These are phyloP conservation scores for Gymnodraco acuticeps DNA, from an alignment of 2,797 vertebrate species.

Conservation along the genomic window DNA sequence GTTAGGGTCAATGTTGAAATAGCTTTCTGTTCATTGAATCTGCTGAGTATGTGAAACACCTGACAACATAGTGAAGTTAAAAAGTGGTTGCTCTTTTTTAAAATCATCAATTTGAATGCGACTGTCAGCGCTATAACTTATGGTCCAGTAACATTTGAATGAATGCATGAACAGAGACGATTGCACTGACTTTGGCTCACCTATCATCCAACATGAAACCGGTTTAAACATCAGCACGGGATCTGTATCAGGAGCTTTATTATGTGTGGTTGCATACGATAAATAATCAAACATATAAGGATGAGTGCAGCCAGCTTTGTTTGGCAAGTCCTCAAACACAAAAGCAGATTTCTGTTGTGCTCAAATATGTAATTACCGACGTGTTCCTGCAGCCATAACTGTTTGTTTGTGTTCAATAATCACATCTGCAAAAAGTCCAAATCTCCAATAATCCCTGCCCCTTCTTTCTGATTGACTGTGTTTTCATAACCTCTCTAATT, in stretches of 20 bases:
- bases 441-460: neutral
- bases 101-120: no score
- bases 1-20: no score
- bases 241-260: neutral
- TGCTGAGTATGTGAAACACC: neutral
- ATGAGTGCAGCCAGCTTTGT: neutral
- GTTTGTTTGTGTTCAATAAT: neutral
- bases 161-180: neutral
- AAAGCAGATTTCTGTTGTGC: neutral
- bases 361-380: neutral
- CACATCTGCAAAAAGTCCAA: constrained; percentile 11
- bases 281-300: no score
- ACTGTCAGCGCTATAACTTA: no score
- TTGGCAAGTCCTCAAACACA: neutral
- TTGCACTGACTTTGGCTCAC: neutral
- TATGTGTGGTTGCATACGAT: neutral
- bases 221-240: neutral
- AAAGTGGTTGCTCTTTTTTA: no score
- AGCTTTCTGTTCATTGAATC: neutral
- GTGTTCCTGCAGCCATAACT: neutral
- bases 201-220: neutral
- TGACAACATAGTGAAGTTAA: neutral
- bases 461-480: neutral
- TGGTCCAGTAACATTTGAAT: neutral
- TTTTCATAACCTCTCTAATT: neutral